Evolutionary conservation across 2,797 vertebrate species (phyloP), one percentile per base, ranked within the genome.

Genomic region (Lacerta bilineata): DNA sequence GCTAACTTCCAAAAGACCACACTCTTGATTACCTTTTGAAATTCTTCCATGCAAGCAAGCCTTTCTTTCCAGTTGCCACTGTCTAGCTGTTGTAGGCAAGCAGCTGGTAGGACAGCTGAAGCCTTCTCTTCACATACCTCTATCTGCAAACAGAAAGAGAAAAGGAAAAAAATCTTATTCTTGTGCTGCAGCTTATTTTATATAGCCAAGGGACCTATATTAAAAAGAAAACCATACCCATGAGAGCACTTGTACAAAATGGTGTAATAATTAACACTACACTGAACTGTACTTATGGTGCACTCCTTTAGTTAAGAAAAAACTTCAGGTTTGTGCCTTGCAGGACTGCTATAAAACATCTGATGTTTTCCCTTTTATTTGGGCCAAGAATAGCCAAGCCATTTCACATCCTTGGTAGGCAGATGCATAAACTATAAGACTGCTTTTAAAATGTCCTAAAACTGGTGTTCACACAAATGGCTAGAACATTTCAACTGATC

Each of bases 11-110:
- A 79, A 80, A 76, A 85, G 8, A 50, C 27, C 20, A 66, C 29
- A 80, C 8, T n/a, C 39, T 81, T 74, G 1, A 84, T 90, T 93
- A 99, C 99, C 97, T 96, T 98, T 92, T 99, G 98, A 95, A 99
- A 99, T 82, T 99, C 99, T 92, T 99, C 99, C 99, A 99, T 99
- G 95, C 98, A 98, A 50, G 99, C 98, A 92, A 99, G 97, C 76
- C 99, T 97, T 95, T 99, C 99, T 93, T 99, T 99, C 99, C 99
- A 99, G 95, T 99, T 99, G 92, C 97, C 94, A 1, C 99, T 99
- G 92, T 99, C 98, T 87, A 99, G 89, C 92, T 97, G 98, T 91
- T 99, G 98, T 92, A 99, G 96, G 94, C 99, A 99, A 78, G 98
- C 95, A 36, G 97, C 96, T 81, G 99, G 98, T 91, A 99, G 98